These are phyloP conservation scores for Caenorhabditis virilis DNA, from an alignment of 2,888 invertebrate genomes.

Conservation along the genomic window DNA sequence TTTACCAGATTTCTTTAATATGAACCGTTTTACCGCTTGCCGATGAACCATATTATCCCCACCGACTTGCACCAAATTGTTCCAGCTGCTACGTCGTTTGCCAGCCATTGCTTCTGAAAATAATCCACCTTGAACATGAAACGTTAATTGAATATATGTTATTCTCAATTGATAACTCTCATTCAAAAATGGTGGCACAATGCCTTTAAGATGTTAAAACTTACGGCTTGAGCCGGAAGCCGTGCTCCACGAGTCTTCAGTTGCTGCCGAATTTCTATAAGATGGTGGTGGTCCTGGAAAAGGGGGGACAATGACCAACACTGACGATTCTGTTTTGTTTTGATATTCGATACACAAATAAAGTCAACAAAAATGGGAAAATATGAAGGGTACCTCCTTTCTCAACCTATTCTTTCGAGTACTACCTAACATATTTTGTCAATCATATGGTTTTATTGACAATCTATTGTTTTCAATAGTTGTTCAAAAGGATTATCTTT, in stretches of 20 bases:
- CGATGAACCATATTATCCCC: conserved; percentile 19
- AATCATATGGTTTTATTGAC: not conserved
- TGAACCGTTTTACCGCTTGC: conserved; percentile 29
- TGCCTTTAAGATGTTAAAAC: no score
- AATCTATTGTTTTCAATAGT: not conserved
- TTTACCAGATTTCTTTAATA: no score
- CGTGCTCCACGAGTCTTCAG: conserved; percentile 51
- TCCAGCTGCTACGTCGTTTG: conserved; percentile 56
- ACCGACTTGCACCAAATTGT: conserved; percentile 46
- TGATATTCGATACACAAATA: not conserved
- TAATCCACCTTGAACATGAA: no score
- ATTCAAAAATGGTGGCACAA: no score
- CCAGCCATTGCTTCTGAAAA: conserved; percentile 29
- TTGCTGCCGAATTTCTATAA: conserved; percentile 42
- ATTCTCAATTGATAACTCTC: no score
- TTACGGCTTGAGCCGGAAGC: conserved; percentile 36
- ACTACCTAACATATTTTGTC: no score
- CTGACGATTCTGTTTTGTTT: not conserved
- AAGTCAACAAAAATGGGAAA: no score
- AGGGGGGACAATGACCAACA: not conserved
- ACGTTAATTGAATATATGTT: no score
- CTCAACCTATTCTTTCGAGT: no score
- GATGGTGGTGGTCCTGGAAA: conserved; percentile 51
- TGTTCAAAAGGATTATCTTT: no score
- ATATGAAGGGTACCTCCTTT: no score